A percentile compares a stretch with the other conserved stretches of the same genome.
Conservation (phyloP, 2,888 invertebrate species). For the Eupithecia inturbata region DNA sequence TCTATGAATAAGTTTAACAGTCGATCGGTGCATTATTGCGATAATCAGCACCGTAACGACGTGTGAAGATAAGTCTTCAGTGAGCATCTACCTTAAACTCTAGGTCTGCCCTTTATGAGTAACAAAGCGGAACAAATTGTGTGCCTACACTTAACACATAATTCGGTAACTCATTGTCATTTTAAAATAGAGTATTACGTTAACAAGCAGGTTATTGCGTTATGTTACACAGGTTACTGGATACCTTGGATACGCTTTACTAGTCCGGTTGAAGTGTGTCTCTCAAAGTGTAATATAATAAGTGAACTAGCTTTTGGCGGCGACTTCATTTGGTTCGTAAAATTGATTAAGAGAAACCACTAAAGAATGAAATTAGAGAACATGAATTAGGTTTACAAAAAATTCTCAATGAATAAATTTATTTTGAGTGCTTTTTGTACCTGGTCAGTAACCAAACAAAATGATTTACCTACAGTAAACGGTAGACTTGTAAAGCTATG, state of each 20-base stretch:
- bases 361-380: background rate
- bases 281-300: background rate
- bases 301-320: background rate
- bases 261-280: slow-evolving; percentile 61
- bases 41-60: background rate
- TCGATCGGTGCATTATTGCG: background rate
- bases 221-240: slow-evolving; percentile 54
- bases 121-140: slow-evolving; percentile 75
- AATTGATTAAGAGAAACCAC: background rate
- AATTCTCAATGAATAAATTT: too few relatives aligned
- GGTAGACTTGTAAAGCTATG: background rate
- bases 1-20: too few relatives aligned
- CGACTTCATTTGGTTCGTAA: background rate
- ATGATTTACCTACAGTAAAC: background rate
- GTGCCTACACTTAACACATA: slow-evolving; percentile 51
- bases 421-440: too few relatives aligned
- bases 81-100: background rate
- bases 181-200: slow-evolving; percentile 66
- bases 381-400: too few relatives aligned
- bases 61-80: background rate
- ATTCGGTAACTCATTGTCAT: slow-evolving; percentile 67
- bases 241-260: slow-evolving; percentile 60
- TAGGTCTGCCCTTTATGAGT: slow-evolving; percentile 67
- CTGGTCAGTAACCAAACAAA: background rate
- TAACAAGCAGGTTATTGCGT: slow-evolving; percentile 69